Evolutionary conservation across 2,797 vertebrate species (phyloP).

Genomic region (Natrix natrix): DNA sequence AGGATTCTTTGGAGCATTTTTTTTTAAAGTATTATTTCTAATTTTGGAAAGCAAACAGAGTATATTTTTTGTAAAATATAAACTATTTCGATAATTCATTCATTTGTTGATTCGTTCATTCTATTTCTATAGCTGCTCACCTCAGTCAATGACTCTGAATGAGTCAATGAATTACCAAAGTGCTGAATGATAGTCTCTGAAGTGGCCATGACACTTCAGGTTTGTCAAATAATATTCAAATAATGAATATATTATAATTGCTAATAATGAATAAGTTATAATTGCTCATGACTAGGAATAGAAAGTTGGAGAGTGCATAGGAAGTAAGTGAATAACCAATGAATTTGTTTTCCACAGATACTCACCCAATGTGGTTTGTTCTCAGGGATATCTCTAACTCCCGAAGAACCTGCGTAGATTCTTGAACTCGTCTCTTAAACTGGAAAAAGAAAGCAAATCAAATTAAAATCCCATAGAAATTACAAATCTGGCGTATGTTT

Average conservation of each 20-base stretch:
- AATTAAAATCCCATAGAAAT: not conserved
- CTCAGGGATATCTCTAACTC: constrained; percentile 94
- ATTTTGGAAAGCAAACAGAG: not conserved
- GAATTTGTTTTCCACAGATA: not conserved
- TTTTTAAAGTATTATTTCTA: not conserved
- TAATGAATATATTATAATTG: not conserved
- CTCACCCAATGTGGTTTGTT: constrained; percentile 95
- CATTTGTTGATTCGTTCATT: not conserved
- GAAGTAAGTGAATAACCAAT: not conserved
- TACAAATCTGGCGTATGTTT: not conserved
- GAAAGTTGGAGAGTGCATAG: not conserved
- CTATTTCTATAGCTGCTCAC: not conserved
- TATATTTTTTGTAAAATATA: not conserved
- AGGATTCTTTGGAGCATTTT: not conserved
- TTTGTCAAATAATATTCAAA: not conserved
- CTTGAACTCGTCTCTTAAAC: constrained; percentile 89
- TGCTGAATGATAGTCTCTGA: not conserved
- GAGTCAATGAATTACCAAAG: not conserved
- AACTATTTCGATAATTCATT: not conserved
- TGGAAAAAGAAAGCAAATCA: constrained; percentile 44
- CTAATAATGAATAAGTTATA: not conserved
- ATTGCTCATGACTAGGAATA: not conserved
- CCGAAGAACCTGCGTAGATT: constrained; percentile 87
- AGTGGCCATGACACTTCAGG: not conserved
- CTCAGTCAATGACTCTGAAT: not conserved